Conservation (phyloP, 1,140 invertebrate genomes). For the Nasonia vitripennis region DNA sequence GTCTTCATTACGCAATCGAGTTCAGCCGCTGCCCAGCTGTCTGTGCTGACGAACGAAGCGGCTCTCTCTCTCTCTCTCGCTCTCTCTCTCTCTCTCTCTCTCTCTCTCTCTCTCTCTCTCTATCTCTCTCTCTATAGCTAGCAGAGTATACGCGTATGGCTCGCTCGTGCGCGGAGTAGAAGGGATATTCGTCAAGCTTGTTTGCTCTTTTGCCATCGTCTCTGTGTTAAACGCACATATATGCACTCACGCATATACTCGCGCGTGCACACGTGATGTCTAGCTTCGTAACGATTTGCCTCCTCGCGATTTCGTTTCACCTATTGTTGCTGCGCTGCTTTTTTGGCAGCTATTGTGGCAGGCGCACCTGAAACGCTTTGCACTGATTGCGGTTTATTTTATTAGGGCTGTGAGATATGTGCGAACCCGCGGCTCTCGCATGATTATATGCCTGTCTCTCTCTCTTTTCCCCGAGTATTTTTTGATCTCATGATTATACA, state of each 20-base stretch:
- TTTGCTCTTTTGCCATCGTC: constrained; percentile 30
- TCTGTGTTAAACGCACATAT: not conserved
- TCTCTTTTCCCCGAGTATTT: not conserved
- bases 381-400: constrained; percentile 45
- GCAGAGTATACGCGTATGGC: not conserved
- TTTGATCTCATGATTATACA: constrained; percentile 21
- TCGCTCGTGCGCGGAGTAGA: not conserved
- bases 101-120: no score
- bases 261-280: not conserved
- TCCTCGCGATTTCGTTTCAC: constrained; percentile 27
- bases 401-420: constrained; percentile 38
- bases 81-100: no score
- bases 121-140: no score
- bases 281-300: constrained; percentile 1
- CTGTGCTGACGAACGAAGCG: constrained; percentile 37
- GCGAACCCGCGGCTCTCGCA: not conserved
- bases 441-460: not conserved
- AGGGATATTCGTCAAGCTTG: constrained; percentile 41
- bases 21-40: constrained; percentile 64
- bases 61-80: not conserved
- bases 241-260: not conserved
- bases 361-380: constrained; percentile 37
- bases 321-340: constrained; percentile 24
- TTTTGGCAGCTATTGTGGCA: constrained; percentile 11
- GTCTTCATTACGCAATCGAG: constrained; percentile 62